Evolutionary conservation across 2,888 invertebrate genomes (phyloP).

Genomic region (Abscondita cerata): DNA sequence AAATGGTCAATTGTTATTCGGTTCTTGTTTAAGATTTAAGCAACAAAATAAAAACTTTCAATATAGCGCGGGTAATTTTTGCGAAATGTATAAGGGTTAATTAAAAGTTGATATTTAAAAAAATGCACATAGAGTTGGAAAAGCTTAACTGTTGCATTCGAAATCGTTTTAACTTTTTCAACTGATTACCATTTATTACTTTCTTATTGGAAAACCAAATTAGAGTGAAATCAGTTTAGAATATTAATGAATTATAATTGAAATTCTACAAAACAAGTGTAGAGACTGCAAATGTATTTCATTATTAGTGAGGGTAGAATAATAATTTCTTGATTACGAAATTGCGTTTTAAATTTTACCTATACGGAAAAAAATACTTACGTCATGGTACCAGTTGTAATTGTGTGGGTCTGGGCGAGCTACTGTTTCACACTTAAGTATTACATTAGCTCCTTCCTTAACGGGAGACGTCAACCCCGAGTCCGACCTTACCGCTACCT

Average conservation of each 20-base stretch:
- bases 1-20: constrained; percentile 53
- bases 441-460: constrained; percentile 78
- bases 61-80: constrained; percentile 13
- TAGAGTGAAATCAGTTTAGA: constrained; percentile 2
- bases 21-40: constrained; percentile 46
- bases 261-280: constrained; percentile 13
- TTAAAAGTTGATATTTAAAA: constrained; percentile 24
- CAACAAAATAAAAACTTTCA: constrained; percentile 39
- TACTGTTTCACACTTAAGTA: constrained; percentile 78
- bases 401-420: constrained; percentile 78
- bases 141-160: neutral
- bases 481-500: constrained; percentile 72
- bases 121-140: too few species aligned
- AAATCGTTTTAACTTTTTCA: constrained; percentile 4
- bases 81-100: constrained; percentile 16
- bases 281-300: constrained; percentile 10
- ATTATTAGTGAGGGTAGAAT: constrained; percentile 3
- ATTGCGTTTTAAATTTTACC: too few species aligned
- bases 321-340: neutral
- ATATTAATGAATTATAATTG: constrained; percentile 11
- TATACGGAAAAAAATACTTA: constrained; percentile 63
- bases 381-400: constrained; percentile 83
- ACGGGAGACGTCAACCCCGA: constrained; percentile 63
- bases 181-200: neutral
- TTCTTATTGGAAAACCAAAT: constrained; percentile 8